Evolutionary conservation across 2,888 invertebrate species (phyloP), one percentile per base, ranked within the genome.

Genomic region (Rutpela maculata): DNA sequence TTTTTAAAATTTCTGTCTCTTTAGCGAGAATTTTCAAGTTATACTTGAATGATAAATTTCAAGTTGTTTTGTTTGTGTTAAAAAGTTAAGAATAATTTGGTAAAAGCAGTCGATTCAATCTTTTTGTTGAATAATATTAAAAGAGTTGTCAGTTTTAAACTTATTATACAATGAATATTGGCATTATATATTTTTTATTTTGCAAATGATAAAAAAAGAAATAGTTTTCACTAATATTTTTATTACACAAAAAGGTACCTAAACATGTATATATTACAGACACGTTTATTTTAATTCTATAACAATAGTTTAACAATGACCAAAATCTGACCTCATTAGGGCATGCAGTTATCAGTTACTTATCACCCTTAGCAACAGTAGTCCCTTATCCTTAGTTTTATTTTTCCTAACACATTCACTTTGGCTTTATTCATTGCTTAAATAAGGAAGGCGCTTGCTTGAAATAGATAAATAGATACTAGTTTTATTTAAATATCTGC

Each of bases 171-270:
- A 35, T 35, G 31, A 35, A 35, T 35, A 35, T 35, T 35, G 31
- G 9, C 6, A 35, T 2, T 26, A 26, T 26, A 26, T 9, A 6
- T 3, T 9, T 9, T 35, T 35, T 35, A 35, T 35, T 35, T 6
- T 35, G 31, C 9, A 35, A 3, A 6, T 35, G 9, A 26, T 26
- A 35, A 35, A 35, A 9, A 35, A 35, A 35, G 2, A 26, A 6
- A 26, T 6, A 26, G 6, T 26, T 4, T 26, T 26, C 26, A 26
- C 6, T 4, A 4, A 35, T 35, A 35, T 35, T 0, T 35, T 3
- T 35, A 35, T 35, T 50, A n/a, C 50, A 38, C 38, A 22, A 65
- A 43, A 65, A 65, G 43, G 43, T 65, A 50, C 43, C 65, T 65
- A 65, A 18, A 22, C 17, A 17, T 38, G 22, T 43, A 31, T 50